These are phyloP conservation scores for Aptenodytes forsteri DNA, from an alignment of 2,113 vertebrate genomes.

Conservation along the genomic window DNA sequence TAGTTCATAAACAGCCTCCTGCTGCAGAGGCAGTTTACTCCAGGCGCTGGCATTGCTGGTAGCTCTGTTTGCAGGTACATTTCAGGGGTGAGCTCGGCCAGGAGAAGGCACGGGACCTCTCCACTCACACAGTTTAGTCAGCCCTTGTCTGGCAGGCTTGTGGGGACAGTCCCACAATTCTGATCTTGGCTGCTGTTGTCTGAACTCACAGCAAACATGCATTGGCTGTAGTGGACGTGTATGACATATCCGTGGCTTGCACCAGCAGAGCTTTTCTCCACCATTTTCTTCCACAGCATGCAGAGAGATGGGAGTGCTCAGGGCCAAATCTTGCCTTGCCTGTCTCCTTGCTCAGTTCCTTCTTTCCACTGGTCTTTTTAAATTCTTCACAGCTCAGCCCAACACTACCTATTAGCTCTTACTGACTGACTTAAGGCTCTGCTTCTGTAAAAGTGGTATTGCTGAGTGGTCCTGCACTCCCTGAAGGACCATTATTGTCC, in stretches of 20 bases:
- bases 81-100: neutral
- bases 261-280: neutral
- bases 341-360: neutral
- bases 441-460: neutral
- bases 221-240: neutral
- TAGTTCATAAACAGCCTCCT: constrained; percentile 57
- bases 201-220: neutral
- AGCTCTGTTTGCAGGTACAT: neutral
- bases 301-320: neutral
- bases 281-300: neutral
- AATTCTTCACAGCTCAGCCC: neutral
- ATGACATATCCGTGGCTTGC: accelerated
- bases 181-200: neutral
- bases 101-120: accelerated
- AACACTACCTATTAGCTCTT: neutral
- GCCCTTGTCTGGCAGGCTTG: neutral
- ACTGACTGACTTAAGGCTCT: neutral
- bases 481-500: neutral
- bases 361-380: neutral
- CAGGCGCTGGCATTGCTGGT: neutral
- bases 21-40: neutral
- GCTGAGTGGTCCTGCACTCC: neutral
- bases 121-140: accelerated
- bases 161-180: neutral
- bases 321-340: neutral